Percentiles rank a stretch among this genome's conserved stretches.
These are phyloP conservation scores for Sylvia atricapilla DNA, from an alignment of 2,113 vertebrate species.

Conservation along the genomic window DNA sequence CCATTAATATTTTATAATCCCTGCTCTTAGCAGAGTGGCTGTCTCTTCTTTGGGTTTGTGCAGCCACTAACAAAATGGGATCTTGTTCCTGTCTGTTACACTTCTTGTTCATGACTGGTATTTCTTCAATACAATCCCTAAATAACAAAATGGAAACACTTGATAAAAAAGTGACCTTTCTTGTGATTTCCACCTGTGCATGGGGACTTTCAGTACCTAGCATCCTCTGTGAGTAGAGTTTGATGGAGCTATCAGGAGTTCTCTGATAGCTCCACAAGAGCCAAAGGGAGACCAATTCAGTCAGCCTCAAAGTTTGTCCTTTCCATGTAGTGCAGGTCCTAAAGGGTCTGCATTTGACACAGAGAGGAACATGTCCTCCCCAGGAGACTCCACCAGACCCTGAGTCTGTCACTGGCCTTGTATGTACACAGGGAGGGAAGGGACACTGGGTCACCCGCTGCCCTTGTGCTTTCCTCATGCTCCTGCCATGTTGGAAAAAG, in stretches of 20 bases:
- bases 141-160: neutral
- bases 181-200: neutral
- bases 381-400: neutral
- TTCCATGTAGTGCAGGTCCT: neutral
- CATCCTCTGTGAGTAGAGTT: neutral
- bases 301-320: neutral
- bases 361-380: neutral
- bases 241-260: neutral
- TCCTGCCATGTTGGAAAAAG: neutral
- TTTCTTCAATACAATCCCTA: neutral
- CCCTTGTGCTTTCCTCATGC: neutral
- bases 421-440: neutral
- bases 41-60: neutral
- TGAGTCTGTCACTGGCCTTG: neutral
- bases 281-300: neutral
- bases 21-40: neutral
- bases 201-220: neutral
- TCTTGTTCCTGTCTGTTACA: neutral
- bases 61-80: neutral
- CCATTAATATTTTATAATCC: neutral
- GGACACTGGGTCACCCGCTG: rapidly evolving
- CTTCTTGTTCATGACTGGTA: neutral
- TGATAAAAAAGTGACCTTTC: neutral
- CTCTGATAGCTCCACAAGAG: neutral
- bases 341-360: neutral